These are phyloP conservation scores for Gymnodraco acuticeps DNA, from an alignment of 2,797 vertebrate genomes.

Conservation along the genomic window DNA sequence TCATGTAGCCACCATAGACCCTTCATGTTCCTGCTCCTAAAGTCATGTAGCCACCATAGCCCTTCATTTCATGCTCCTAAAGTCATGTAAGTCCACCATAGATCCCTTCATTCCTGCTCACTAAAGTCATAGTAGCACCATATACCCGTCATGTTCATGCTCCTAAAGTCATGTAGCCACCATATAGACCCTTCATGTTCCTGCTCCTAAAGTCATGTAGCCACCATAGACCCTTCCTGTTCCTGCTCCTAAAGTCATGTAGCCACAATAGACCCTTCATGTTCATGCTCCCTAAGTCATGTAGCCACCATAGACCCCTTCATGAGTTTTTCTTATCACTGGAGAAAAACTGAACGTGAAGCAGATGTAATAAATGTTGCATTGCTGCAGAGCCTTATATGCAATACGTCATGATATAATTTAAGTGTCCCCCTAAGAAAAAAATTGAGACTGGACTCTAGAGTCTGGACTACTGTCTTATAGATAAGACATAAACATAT, in stretches of 20 bases:
- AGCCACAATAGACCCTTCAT: background rate
- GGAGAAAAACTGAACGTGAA: no score
- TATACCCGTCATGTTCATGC: no score
- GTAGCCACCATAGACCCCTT: background rate
- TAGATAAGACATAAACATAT: no score
- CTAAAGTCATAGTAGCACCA: background rate
- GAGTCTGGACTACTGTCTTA: no score
- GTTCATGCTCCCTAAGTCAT: background rate
- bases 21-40: background rate
- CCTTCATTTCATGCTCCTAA: no score
- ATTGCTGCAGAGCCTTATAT: no score
- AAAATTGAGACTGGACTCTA: no score
- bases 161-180: background rate
- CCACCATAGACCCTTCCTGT: no score
- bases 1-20: background rate
- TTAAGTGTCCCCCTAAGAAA: no score
- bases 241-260: background rate
- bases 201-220: background rate
- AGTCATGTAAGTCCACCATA: background rate
- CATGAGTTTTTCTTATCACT: no score
- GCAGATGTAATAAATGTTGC: no score
- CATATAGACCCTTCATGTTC: background rate
- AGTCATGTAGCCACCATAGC: background rate
- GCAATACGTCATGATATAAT: no score
- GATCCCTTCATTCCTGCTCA: background rate